Conservation (phyloP, 2,888 invertebrate species). For the Temnothorax ravouxi region DNA sequence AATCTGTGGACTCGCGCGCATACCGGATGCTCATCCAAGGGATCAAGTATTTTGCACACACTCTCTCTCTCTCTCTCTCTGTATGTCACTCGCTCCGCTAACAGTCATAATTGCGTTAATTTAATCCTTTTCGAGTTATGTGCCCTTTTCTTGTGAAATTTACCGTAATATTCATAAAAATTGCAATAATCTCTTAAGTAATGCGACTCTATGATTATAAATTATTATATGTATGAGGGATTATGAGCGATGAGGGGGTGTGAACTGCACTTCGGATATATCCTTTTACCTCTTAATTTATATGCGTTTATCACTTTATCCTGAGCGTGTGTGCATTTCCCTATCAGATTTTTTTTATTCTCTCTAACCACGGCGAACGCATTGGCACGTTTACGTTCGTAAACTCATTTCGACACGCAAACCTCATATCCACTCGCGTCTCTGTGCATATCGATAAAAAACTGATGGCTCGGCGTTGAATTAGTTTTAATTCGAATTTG, state of each 20-base stretch:
- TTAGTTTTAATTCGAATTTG: background rate
- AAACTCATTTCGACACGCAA: slow-evolving; percentile 11
- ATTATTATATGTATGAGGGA: background rate
- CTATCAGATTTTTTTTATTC: background rate
- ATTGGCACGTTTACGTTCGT: background rate
- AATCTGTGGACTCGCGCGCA: background rate
- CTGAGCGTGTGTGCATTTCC: too few relatives aligned
- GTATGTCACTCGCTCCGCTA: background rate
- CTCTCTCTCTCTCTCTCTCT: background rate
- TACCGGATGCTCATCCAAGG: slow-evolving; percentile 39
- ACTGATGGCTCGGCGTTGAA: background rate
- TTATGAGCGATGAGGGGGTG: background rate
- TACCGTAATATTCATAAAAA: slow-evolving; percentile 10
- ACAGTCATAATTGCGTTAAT: slow-evolving; percentile 38
- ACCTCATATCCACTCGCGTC: background rate
- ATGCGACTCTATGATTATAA: background rate
- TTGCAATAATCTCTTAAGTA: background rate
- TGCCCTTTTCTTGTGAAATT: slow-evolving; percentile 3
- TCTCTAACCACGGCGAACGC: background rate
- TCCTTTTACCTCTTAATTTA: background rate
- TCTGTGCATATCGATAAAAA: background rate
- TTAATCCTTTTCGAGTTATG: slow-evolving; percentile 17
- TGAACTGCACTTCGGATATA: background rate
- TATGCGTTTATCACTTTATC: background rate
- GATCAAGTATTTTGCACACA: slow-evolving; percentile 37